Conservation (phyloP, 1,140 invertebrate species). For the Drosophila kepulauana region DNA sequence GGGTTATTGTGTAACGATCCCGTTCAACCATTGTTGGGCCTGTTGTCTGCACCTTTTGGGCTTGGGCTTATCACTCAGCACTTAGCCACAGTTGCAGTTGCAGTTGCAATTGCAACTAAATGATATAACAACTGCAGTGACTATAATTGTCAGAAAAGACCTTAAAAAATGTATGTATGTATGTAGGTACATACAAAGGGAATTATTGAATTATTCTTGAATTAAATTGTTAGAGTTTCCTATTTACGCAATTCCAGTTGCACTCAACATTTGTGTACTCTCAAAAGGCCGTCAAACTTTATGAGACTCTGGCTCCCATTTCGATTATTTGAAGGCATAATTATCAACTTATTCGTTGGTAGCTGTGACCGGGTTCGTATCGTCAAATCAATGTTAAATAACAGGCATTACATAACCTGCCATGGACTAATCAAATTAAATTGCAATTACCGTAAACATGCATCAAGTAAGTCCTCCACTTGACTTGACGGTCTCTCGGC, state of each 20-base stretch:
- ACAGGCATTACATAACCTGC: slow-evolving; percentile 37
- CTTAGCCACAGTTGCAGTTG: slow-evolving; percentile 41
- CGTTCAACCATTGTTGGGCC: slow-evolving; percentile 57
- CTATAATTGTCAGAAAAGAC: slow-evolving; percentile 29
- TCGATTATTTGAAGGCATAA: not conserved
- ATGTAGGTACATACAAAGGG: not conserved
- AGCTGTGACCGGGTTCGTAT: not conserved
- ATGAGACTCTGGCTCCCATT: not conserved
- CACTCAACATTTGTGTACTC: not conserved
- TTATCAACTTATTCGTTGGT: slow-evolving; percentile 1
- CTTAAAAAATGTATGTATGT: not conserved
- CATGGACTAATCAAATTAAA: slow-evolving; percentile 48
- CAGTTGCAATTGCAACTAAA: slow-evolving; percentile 33
- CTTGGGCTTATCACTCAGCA: slow-evolving; percentile 59
- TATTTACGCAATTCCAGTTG: slow-evolving; percentile 4
- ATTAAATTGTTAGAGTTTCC: slow-evolving; percentile 19
- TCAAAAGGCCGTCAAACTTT: not conserved
- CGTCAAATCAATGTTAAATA: slow-evolving; percentile 35
- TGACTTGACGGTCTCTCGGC: slow-evolving; percentile 43
- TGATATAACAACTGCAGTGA: slow-evolving; percentile 43
- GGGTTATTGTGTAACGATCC: slow-evolving; percentile 72
- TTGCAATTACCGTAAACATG: slow-evolving; percentile 33
- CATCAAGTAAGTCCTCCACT: slow-evolving; percentile 13
- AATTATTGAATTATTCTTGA: slow-evolving; percentile 21
- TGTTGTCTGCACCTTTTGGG: slow-evolving; percentile 39